Conservation (phyloP, 2,113 vertebrate species). For the Pimephales promelas region DNA sequence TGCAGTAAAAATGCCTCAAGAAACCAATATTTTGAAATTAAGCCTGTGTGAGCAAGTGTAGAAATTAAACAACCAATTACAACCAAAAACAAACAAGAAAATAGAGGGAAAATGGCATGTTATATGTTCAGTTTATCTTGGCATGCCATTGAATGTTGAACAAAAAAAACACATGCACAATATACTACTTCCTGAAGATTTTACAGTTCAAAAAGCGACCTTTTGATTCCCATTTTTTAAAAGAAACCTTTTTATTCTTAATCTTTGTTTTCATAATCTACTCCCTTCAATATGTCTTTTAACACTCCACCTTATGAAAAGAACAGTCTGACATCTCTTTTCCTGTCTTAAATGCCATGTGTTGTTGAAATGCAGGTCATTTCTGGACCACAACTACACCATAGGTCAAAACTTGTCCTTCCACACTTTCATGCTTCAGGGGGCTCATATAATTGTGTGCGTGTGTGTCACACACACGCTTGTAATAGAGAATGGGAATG, state of each 20-base stretch:
- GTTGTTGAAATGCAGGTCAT: constrained; percentile 44
- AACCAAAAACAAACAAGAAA: not conserved
- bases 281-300: constrained; percentile 1
- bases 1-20: not conserved
- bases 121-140: not conserved
- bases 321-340: constrained; percentile 28
- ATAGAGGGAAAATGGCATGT: not conserved
- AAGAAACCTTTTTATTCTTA: constrained; percentile 20
- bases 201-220: constrained; percentile 14
- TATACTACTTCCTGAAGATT: constrained; percentile 10
- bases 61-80: not conserved
- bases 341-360: constrained; percentile 33
- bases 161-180: constrained; percentile 31
- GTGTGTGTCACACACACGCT: not conserved
- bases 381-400: constrained; percentile 27
- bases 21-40: not conserved
- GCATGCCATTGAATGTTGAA: constrained; percentile 2
- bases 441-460: constrained; percentile 22
- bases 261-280: constrained; percentile 42
- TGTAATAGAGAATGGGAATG: not conserved
- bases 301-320: constrained; percentile 8
- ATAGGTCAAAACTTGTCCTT: constrained; percentile 38
- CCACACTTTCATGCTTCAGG: constrained; percentile 10
- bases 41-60: not conserved
- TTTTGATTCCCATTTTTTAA: not conserved